Evolutionary conservation across 1,140 invertebrate species (phyloP).

Genomic region (Pseudomyrmex pallidus): DNA sequence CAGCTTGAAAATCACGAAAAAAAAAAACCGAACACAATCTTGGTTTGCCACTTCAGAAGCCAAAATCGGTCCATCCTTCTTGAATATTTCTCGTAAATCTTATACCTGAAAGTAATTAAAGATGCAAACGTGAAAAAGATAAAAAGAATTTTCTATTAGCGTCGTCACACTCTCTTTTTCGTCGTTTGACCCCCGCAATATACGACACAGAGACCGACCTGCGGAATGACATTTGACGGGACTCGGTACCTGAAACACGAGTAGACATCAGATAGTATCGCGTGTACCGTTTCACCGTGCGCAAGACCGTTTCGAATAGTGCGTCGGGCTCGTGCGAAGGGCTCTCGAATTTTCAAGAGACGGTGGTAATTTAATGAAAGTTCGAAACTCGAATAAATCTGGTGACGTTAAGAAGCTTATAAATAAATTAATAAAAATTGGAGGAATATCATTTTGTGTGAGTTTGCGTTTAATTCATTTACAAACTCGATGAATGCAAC

Average conservation of each 20-base stretch:
- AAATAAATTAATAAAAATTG: background rate
- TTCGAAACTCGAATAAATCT: no score
- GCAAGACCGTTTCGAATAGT: constrained; percentile 35
- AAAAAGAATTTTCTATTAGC: background rate
- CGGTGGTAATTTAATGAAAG: no score
- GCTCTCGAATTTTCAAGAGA: constrained; percentile 6
- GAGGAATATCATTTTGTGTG: background rate
- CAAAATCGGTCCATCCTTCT: no score
- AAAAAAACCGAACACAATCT: no score
- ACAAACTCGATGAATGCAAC: constrained; percentile 15
- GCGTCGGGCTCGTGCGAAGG: background rate
- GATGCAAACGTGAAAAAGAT: background rate
- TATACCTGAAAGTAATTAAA: constrained; percentile 20
- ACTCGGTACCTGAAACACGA: constrained; percentile 59
- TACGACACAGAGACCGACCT: constrained; percentile 71
- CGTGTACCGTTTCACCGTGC: constrained; percentile 31
- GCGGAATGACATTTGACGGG: constrained; percentile 59
- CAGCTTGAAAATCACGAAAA: no score
- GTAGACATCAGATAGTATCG: constrained; percentile 47
- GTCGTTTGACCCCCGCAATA: constrained; percentile 18
- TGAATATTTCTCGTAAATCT: no score
- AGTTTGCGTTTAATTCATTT: background rate
- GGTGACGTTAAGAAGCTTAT: background rate
- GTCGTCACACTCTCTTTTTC: constrained; percentile 12
- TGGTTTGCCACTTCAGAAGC: no score